A percentile compares a stretch with the other conserved stretches of the same genome.
These are phyloP conservation scores for Sesia apiformis DNA, from an alignment of 2,888 invertebrate genomes.

Conservation along the genomic window DNA sequence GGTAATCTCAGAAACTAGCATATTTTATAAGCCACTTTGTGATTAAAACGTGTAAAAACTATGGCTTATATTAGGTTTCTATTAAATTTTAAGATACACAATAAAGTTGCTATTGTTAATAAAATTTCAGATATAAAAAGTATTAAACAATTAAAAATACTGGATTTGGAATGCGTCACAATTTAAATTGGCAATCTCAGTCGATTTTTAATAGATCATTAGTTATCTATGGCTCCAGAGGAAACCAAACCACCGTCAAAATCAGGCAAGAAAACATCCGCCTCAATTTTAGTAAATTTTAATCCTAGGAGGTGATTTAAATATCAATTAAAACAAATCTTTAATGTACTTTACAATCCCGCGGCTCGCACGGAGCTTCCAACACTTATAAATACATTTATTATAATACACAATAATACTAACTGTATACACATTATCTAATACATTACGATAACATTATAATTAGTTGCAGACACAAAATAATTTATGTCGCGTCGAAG, in stretches of 20 bases:
- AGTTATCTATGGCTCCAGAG: background rate
- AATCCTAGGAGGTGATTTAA: conserved; percentile 51
- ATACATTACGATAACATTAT: conserved; percentile 55
- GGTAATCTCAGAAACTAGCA: too few species aligned
- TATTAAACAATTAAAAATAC: conserved; percentile 30
- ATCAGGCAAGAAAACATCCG: conserved; percentile 23
- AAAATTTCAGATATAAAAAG: too few species aligned
- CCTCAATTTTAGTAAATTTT: conserved; percentile 14
- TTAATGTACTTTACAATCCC: conserved; percentile 59
- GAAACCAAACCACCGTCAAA: conserved; percentile 60
- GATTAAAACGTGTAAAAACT: too few species aligned
- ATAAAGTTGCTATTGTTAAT: too few species aligned
- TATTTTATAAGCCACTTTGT: too few species aligned
- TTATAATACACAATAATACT: conserved; percentile 36
- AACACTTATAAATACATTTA: conserved; percentile 53
- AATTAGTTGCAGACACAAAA: conserved; percentile 67
- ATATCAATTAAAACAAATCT: conserved; percentile 31
- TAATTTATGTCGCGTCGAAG: conserved; percentile 59
- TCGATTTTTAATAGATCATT: conserved; percentile 16
- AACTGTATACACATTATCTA: conserved; percentile 41
- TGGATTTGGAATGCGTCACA: conserved; percentile 65
- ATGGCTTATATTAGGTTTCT: too few species aligned
- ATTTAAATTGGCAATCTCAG: conserved; percentile 40
- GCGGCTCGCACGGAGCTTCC: conserved; percentile 44
- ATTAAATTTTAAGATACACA: too few species aligned